Conservation (phyloP, 1,140 invertebrate genomes). For the Agrilus planipennis region DNA sequence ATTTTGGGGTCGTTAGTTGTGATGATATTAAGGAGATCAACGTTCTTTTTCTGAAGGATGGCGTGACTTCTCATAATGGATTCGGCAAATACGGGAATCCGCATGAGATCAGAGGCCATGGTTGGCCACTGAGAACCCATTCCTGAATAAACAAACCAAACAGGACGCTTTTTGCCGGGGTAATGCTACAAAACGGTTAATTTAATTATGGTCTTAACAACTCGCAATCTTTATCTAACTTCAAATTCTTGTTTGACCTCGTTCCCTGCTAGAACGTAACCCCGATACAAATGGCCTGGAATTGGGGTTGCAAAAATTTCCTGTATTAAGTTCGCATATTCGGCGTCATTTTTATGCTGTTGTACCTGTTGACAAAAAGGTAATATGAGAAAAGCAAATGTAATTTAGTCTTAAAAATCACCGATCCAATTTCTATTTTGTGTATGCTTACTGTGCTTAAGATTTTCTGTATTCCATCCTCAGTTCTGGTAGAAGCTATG, state of each 20-base stretch:
- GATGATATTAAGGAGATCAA: conserved; percentile 72
- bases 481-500: conserved; percentile 51
- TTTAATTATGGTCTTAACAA: conserved; percentile 35
- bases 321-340: conserved; percentile 42
- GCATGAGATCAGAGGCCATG: conserved; percentile 50
- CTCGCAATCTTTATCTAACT: conserved; percentile 27
- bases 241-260: conserved; percentile 23
- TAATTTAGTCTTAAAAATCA: no score
- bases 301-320: conserved; percentile 40
- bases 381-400: no score
- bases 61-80: conserved; percentile 59
- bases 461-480: conserved; percentile 49
- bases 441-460: conserved; percentile 43
- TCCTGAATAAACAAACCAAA: conserved; percentile 56
- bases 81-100: conserved; percentile 50
- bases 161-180: conserved; percentile 29
- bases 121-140: conserved; percentile 60
- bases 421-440: no score
- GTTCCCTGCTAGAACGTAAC: conserved; percentile 37
- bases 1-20: conserved; percentile 57
- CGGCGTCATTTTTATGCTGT: conserved; percentile 35
- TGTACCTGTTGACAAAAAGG: conserved; percentile 22
- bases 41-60: conserved; percentile 54
- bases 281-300: conserved; percentile 46
- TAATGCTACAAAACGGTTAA: conserved; percentile 47